Evolutionary conservation across 2,888 invertebrate genomes (phyloP).

Genomic region (Amphiduros pacificus): DNA sequence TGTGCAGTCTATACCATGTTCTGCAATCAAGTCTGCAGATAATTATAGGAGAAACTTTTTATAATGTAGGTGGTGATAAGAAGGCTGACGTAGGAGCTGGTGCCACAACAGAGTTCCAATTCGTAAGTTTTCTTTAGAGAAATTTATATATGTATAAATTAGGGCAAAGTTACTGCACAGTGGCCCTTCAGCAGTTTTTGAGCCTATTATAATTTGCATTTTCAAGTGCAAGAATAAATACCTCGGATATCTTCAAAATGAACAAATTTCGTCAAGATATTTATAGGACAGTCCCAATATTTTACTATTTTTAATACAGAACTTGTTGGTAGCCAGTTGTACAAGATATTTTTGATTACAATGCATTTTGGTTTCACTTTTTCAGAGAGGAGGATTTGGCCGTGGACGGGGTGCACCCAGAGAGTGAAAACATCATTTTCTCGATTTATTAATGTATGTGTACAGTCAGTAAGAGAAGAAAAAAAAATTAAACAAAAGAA

Average conservation of each 20-base stretch:
- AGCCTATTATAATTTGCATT: not conserved
- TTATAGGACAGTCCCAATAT: no score
- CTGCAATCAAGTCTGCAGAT: no score
- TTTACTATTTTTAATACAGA: no score
- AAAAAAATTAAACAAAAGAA: not conserved
- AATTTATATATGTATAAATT: not conserved
- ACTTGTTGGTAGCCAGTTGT: no score
- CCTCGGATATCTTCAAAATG: no score
- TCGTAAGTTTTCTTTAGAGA: conserved; percentile 54
- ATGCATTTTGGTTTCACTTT: conserved; percentile 16
- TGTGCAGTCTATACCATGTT: no score
- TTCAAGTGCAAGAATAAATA: not conserved
- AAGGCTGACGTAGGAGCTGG: conserved; percentile 97
- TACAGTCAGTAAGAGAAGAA: no score
- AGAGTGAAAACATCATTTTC: not conserved
- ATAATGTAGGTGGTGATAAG: conserved; percentile 71
- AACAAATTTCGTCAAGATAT: no score
- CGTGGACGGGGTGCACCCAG: conserved; percentile 36
- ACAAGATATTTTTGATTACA: not conserved
- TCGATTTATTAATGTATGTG: no score
- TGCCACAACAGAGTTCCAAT: conserved; percentile 83
- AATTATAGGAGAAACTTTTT: no score
- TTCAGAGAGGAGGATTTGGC: conserved; percentile 56
- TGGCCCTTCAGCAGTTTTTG: not conserved
- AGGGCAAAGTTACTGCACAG: not conserved